Conservation (phyloP, 2,113 vertebrate genomes). For the Microcebus lehilahytsara region DNA sequence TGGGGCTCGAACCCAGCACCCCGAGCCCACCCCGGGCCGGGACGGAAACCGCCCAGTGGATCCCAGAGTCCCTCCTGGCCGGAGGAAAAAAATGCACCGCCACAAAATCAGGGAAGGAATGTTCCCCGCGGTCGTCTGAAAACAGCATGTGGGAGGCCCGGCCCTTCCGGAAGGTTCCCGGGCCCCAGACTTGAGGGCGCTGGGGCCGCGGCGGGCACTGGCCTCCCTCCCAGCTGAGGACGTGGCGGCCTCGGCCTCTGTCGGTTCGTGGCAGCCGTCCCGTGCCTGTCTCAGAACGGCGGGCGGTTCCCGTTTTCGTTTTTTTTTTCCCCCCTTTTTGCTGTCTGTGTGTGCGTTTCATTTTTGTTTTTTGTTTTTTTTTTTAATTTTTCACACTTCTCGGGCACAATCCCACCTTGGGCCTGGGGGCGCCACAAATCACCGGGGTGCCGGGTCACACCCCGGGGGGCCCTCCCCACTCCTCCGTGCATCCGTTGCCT, state of each 20-base stretch:
- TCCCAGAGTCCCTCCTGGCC: not conserved
- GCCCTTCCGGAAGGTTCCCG: slow-evolving; percentile 36
- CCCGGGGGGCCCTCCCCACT: not conserved
- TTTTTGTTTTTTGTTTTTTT: too few relatives aligned
- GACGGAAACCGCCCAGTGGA: fast-evolving
- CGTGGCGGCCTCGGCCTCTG: not conserved
- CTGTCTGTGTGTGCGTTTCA: too few relatives aligned
- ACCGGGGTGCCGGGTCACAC: slow-evolving; percentile 67
- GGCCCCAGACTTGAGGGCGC: not conserved
- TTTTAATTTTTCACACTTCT: not conserved
- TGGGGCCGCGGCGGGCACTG: slow-evolving; percentile 18
- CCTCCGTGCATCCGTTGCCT: not conserved
- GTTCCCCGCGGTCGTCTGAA: not conserved
- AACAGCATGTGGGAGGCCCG: not conserved
- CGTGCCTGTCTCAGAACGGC: not conserved
- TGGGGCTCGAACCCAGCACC: not conserved
- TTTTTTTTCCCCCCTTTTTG: too few relatives aligned
- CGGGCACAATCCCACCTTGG: slow-evolving; percentile 4
- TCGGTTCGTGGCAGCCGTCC: too few relatives aligned
- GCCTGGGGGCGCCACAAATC: slow-evolving; percentile 74
- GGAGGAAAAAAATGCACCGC: not conserved
- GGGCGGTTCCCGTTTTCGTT: not conserved
- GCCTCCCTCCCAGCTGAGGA: not conserved
- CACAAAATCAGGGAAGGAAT: not conserved
- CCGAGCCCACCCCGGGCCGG: fast-evolving